These are phyloP conservation scores for Orientallactaga bullata DNA, from an alignment of 2,113 vertebrate genomes.

Conservation along the genomic window DNA sequence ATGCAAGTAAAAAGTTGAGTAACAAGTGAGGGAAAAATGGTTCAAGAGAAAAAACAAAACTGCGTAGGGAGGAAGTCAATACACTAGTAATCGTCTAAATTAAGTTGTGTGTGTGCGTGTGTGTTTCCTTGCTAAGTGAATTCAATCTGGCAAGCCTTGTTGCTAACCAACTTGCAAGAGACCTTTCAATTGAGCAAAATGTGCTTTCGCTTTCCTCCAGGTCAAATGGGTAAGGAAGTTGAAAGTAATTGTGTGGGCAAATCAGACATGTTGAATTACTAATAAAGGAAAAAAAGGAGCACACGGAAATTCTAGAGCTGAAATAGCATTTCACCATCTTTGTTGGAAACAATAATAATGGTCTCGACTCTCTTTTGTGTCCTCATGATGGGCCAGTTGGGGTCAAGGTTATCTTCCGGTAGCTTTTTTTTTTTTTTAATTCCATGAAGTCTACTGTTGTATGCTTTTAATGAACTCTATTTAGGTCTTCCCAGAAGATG, in stretches of 20 bases:
- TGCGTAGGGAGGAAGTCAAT: conserved; percentile 13
- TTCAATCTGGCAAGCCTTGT: conserved; percentile 56
- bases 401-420: not conserved
- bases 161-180: conserved; percentile 67
- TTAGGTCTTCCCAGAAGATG: conserved; percentile 9
- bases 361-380: not conserved
- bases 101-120: conserved; percentile 17
- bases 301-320: not conserved
- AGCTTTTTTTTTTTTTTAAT: not conserved
- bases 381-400: not conserved
- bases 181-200: conserved; percentile 63
- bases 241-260: conserved; percentile 55
- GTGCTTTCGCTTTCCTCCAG: conserved; percentile 69
- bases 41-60: conserved; percentile 39
- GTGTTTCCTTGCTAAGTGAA: conserved; percentile 55
- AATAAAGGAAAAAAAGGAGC: conserved; percentile 23
- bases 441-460: not conserved
- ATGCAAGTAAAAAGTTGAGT: conserved; percentile 17
- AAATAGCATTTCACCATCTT: not conserved
- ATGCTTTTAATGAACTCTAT: conserved; percentile 23
- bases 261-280: conserved; percentile 63
- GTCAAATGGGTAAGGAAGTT: conserved; percentile 47
- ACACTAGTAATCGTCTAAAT: conserved; percentile 26
- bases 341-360: not conserved
- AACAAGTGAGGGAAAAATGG: not conserved